These are phyloP conservation scores for Calypte anna DNA, from an alignment of 2,113 vertebrate species.

Conservation along the genomic window DNA sequence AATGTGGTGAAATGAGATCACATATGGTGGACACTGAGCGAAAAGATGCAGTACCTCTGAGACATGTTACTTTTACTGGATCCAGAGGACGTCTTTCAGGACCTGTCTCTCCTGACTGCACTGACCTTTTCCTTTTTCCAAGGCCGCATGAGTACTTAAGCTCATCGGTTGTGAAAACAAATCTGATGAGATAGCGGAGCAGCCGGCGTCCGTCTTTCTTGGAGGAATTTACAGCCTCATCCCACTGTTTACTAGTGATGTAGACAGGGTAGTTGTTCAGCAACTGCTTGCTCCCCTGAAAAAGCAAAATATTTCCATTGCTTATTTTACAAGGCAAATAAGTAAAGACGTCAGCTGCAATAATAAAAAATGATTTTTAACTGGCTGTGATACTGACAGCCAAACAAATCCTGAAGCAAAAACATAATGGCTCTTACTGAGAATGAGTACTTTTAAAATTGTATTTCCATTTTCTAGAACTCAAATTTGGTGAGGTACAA, in stretches of 20 bases:
- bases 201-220: slow-evolving; percentile 97
- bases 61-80: slow-evolving; percentile 99
- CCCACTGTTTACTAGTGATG: slow-evolving; percentile 99
- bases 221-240: slow-evolving; percentile 97
- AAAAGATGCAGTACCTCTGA: slow-evolving; percentile 95
- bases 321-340: slow-evolving; percentile 41
- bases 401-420: slow-evolving; percentile 28
- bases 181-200: slow-evolving; percentile 98
- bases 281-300: slow-evolving; percentile 96
- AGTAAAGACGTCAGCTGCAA: slow-evolving; percentile 59
- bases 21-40: slow-evolving; percentile 80
- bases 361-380: slow-evolving; percentile 27
- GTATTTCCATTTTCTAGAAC: slow-evolving; percentile 75
- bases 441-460: slow-evolving; percentile 70
- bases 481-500: slow-evolving; percentile 60
- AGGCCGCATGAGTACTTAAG: slow-evolving; percentile 99
- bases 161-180: slow-evolving; percentile 98
- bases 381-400: slow-evolving; percentile 31
- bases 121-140: slow-evolving; percentile 98
- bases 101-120: slow-evolving; percentile 95
- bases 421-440: slow-evolving; percentile 57
- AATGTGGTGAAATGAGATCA: slow-evolving; percentile 84
- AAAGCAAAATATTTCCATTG: slow-evolving; percentile 63
- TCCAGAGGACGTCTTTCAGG: slow-evolving; percentile 97
- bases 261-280: slow-evolving; percentile 99